phyloP scores from a whole-genome alignment of 2,113 vertebrate species.

The Saccopteryx bilineata region DNA sequence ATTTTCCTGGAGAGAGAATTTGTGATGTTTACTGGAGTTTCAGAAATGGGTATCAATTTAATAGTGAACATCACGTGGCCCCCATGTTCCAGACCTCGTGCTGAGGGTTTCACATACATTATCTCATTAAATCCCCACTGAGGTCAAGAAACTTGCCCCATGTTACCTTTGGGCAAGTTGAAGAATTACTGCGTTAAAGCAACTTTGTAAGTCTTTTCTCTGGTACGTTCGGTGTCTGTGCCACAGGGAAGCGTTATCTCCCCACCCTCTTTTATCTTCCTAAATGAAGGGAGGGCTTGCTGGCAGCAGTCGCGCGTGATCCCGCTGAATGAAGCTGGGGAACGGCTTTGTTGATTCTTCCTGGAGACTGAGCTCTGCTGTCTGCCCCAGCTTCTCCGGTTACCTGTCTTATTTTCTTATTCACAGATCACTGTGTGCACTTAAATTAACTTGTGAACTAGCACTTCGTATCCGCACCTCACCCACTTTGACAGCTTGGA shows the following conservation, averaged over 20 bases:
- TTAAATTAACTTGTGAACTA: slow-evolving; percentile 4
- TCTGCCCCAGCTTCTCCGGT: neutral
- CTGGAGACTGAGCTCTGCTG: neutral
- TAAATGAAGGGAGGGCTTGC: neutral
- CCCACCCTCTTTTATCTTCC: neutral
- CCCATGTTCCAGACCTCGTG: neutral
- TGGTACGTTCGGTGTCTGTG: neutral
- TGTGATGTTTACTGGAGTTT: neutral
- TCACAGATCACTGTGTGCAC: neutral
- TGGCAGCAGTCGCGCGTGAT: neutral
- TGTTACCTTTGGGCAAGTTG: neutral
- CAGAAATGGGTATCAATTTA: slow-evolving; percentile 1
- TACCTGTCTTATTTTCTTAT: neutral
- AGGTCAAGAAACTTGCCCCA: neutral
- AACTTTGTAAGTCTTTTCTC: neutral
- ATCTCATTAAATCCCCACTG: neutral
- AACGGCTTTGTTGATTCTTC: neutral
- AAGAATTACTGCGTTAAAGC: neutral
- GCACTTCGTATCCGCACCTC: neutral
- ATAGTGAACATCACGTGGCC: neutral
- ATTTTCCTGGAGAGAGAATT: slow-evolving; percentile 16
- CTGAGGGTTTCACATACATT: neutral
- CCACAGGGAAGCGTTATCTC: neutral
- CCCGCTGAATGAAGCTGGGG: neutral
- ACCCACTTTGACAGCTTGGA: neutral